These are phyloP conservation scores for Caenorhabditis sp. DNA, from an alignment of 2,888 invertebrate species.

Conservation along the genomic window DNA sequence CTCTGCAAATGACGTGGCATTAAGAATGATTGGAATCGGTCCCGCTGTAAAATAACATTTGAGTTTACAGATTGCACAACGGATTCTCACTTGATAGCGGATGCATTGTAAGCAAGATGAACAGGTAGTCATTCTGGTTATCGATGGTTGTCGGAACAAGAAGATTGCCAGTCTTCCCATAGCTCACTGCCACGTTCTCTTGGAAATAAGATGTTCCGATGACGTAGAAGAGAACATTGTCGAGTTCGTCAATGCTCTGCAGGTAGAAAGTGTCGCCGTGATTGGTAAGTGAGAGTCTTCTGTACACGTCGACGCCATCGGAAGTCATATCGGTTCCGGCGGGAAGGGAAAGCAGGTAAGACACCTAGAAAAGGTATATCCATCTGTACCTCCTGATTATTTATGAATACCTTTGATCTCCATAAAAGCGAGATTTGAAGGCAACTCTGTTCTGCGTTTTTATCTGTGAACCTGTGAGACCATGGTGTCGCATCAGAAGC, in stretches of 20 bases:
- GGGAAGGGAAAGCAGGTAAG: conserved; percentile 26
- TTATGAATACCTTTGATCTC: conserved; percentile 61
- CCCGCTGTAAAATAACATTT: conserved; percentile 5
- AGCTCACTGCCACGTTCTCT: conserved; percentile 43
- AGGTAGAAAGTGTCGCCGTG: conserved; percentile 38
- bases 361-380: conserved; percentile 6
- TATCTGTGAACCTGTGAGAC: conserved; percentile 49
- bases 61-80: not conserved
- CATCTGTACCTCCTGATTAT: too few species aligned
- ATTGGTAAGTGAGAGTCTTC: conserved; percentile 33
- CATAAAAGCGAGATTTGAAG: conserved; percentile 60
- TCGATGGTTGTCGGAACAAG: conserved; percentile 15
- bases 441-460: conserved; percentile 45
- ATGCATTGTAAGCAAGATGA: conserved; percentile 38
- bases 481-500: conserved; percentile 43
- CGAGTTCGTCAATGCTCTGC: conserved; percentile 11
- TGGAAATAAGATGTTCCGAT: conserved; percentile 34
- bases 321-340: conserved; percentile 11
- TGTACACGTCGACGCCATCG: conserved; percentile 33
- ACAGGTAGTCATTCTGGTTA: conserved; percentile 15
- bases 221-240: conserved; percentile 19
- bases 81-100: conserved; percentile 7
- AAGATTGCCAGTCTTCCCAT: conserved; percentile 13
- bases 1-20: not conserved
- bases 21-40: conserved; percentile 7